A percentile compares a stretch with the other conserved stretches of the same genome.
Conservation (phyloP, 2,113 vertebrate genomes). For the Nansenia antarctica region DNA sequence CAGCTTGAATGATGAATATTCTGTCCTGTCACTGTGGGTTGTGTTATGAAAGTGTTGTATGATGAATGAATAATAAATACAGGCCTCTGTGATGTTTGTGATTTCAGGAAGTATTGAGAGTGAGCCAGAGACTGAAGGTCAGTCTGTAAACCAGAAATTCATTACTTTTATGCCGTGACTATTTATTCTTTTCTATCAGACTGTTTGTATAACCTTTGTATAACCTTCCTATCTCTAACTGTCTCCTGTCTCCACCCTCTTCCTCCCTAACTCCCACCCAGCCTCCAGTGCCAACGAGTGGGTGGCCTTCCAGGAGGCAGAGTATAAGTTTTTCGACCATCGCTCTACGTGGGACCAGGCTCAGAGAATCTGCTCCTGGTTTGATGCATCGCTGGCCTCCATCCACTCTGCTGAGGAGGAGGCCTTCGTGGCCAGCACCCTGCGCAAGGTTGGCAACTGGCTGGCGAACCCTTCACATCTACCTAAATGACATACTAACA, state of each 20-base stretch:
- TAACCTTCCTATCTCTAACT: background rate
- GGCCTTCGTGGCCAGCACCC: conserved; percentile 84
- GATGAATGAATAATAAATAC: background rate
- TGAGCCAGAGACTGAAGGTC: conserved; percentile 87
- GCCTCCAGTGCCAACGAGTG: conserved; percentile 84
- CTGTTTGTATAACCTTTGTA: no score
- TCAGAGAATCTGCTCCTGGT: conserved; percentile 92
- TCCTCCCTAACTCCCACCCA: conserved; percentile 18
- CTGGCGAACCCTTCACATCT: conserved; percentile 25
- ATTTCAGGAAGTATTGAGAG: conserved; percentile 77
- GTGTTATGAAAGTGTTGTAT: background rate
- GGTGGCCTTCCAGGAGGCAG: conserved; percentile 86
- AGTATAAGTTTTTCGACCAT: conserved; percentile 95
- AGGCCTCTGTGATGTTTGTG: conserved; percentile 7
- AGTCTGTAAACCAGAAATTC: conserved; percentile 21
- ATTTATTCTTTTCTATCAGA: background rate
- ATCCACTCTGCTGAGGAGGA: conserved; percentile 86
- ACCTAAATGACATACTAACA: no score
- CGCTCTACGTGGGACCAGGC: conserved; percentile 92
- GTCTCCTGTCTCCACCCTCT: background rate
- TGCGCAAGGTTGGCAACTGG: conserved; percentile 94
- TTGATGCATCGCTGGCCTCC: conserved; percentile 82
- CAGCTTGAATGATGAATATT: background rate
- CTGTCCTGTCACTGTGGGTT: background rate
- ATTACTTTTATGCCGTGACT: background rate